phyloP scores from a whole-genome alignment of 2,113 vertebrate species.

The Peromyscus maniculatus region DNA sequence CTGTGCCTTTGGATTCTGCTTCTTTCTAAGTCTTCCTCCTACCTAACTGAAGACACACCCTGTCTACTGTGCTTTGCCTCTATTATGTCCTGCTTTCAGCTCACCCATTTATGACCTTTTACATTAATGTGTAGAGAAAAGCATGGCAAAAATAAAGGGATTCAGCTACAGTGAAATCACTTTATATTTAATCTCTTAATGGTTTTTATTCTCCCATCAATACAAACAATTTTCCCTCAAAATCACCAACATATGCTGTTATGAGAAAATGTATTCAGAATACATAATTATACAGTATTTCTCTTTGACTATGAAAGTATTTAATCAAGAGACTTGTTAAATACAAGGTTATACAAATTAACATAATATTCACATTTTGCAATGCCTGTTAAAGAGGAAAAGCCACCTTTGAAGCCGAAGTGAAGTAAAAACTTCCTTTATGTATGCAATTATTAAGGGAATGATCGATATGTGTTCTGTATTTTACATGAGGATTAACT shows the following conservation, averaged over 20 bases:
- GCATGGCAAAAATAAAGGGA: slow-evolving; percentile 21
- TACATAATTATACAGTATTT: slow-evolving; percentile 51
- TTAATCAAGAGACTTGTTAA: slow-evolving; percentile 80
- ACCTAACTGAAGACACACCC: background rate
- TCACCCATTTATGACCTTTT: slow-evolving; percentile 25
- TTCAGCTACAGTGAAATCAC: slow-evolving; percentile 60
- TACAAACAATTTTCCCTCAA: slow-evolving; percentile 64
- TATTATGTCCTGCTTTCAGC: background rate
- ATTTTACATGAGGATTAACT: slow-evolving; percentile 70
- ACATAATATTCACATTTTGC: slow-evolving; percentile 66
- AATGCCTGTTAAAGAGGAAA: slow-evolving; percentile 55
- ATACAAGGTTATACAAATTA: slow-evolving; percentile 58
- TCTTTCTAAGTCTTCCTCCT: background rate
- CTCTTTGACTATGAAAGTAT: slow-evolving; percentile 61
- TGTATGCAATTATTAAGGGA: slow-evolving; percentile 47
- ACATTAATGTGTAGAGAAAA: slow-evolving; percentile 51
- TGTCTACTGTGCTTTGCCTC: background rate
- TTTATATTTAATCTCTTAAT: slow-evolving; percentile 72
- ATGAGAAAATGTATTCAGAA: slow-evolving; percentile 64
- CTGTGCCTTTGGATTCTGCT: background rate
- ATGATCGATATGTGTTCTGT: background rate
- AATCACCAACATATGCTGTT: slow-evolving; percentile 41
- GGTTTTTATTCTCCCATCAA: slow-evolving; percentile 70
- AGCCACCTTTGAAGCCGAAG: slow-evolving; percentile 58
- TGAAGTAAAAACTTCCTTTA: slow-evolving; percentile 47